Conservation (phyloP, 2,888 invertebrate genomes). For the Mesochorus sp. region DNA sequence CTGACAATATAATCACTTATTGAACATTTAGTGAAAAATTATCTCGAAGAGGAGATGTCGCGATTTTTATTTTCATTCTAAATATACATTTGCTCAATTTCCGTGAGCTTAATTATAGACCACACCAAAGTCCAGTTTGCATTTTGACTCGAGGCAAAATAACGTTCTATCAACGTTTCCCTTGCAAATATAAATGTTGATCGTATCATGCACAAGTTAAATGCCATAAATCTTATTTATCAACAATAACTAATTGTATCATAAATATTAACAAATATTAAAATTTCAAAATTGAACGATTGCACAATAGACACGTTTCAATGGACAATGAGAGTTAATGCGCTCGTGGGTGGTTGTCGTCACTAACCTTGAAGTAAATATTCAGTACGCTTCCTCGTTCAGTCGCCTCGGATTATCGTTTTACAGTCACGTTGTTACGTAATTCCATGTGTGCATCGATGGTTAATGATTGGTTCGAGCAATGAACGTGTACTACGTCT, state of each 20-base stretch:
- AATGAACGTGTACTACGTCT: background rate
- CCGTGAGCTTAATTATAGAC: slow-evolving; percentile 47
- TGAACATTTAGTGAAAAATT: too few species aligned
- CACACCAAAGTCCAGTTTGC: slow-evolving; percentile 25
- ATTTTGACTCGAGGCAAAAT: background rate
- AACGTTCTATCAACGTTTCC: too few species aligned
- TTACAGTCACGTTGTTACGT: slow-evolving; percentile 31
- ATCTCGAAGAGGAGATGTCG: background rate
- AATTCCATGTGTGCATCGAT: slow-evolving; percentile 16
- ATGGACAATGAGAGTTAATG: slow-evolving; percentile 8
- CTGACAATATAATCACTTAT: too few species aligned
- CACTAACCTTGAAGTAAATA: slow-evolving; percentile 38
- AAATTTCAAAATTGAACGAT: slow-evolving; percentile 6
- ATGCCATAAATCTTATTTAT: background rate
- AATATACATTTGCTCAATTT: slow-evolving; percentile 51
- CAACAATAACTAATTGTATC: background rate
- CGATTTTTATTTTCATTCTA: slow-evolving; percentile 8
- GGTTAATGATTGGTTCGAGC: background rate
- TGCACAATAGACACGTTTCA: slow-evolving; percentile 2
- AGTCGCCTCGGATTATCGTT: slow-evolving; percentile 55
- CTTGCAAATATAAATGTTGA: too few species aligned
- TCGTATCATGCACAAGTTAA: background rate
- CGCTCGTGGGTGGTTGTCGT: slow-evolving; percentile 15
- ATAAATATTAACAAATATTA: slow-evolving; percentile 4
- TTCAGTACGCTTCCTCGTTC: slow-evolving; percentile 54